phyloP scores from a whole-genome alignment of 1,140 invertebrate species.

The Drosophila hydei region DNA sequence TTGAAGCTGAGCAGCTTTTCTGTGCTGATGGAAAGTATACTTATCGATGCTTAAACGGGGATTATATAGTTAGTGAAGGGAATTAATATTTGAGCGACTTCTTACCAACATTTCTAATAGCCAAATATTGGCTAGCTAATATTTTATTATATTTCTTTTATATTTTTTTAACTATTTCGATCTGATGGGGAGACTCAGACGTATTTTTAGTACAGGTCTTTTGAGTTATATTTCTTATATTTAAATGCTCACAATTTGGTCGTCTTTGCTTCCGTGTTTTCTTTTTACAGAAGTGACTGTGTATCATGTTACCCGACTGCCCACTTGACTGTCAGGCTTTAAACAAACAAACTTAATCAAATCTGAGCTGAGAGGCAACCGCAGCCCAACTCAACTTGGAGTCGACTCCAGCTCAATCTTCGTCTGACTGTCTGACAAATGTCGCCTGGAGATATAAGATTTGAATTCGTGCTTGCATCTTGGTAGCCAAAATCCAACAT shows the following conservation, averaged over 20 bases:
- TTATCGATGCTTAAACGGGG: conserved; percentile 12
- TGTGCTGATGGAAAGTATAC: not conserved
- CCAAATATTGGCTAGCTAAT: too few species aligned
- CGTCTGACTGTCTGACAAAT: conserved; percentile 57
- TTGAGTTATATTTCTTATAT: not conserved
- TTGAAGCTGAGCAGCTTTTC: conserved; percentile 11
- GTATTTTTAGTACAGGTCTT: not conserved
- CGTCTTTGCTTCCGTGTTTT: not conserved
- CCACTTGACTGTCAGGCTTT: conserved; percentile 25
- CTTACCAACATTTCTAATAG: too few species aligned
- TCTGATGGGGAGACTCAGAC: not conserved
- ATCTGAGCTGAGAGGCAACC: conserved; percentile 59
- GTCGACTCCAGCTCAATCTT: conserved; percentile 7
- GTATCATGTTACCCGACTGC: conserved; percentile 32
- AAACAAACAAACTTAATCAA: conserved; percentile 64
- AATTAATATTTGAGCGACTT: not conserved
- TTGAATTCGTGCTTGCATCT: conserved; percentile 50
- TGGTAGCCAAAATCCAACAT: conserved; percentile 20
- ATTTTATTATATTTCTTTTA: not conserved
- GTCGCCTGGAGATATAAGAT: conserved; percentile 53
- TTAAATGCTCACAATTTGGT: not conserved
- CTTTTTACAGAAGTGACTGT: conserved; percentile 2
- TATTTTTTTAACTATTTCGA: not conserved
- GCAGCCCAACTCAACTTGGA: conserved; percentile 57
- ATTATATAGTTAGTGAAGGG: not conserved